Evolutionary conservation across 2,113 vertebrate genomes (phyloP).

Genomic region (Corydoras maculifer): DNA sequence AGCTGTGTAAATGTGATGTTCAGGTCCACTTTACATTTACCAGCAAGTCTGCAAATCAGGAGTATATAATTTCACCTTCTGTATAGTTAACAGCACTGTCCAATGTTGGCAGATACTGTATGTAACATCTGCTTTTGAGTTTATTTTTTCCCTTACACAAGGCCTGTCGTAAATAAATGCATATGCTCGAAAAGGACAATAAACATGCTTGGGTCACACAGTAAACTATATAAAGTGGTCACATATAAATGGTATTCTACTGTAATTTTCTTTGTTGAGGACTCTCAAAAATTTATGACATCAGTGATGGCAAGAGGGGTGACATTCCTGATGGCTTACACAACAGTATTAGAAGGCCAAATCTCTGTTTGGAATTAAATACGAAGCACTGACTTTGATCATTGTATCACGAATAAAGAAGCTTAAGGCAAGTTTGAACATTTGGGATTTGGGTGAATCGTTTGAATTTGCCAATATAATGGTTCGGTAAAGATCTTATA

Average conservation of each 20-base stretch:
- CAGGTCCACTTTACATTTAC: constrained; percentile 55
- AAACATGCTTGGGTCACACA: constrained; percentile 27
- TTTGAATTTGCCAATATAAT: constrained; percentile 34
- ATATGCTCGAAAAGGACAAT: constrained; percentile 37
- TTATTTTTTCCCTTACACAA: constrained; percentile 22
- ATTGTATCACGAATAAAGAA: constrained; percentile 19
- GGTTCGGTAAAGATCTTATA: constrained; percentile 20
- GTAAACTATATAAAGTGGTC: constrained; percentile 40
- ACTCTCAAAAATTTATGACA: constrained; percentile 43
- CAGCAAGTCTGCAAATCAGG: constrained; percentile 58
- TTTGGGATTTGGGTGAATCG: constrained; percentile 20
- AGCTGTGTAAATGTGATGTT: constrained; percentile 52
- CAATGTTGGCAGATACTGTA: constrained; percentile 57
- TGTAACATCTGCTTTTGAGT: constrained; percentile 64
- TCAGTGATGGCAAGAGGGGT: constrained; percentile 26
- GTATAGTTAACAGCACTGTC: constrained; percentile 56
- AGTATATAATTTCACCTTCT: constrained; percentile 63
- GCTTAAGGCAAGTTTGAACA: constrained; percentile 18
- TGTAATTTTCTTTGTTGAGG: constrained; percentile 36
- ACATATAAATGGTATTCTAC: constrained; percentile 44
- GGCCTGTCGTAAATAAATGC: constrained; percentile 38
- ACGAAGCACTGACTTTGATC: constrained; percentile 17
- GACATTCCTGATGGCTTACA: constrained; percentile 48
- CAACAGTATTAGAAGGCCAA: constrained; percentile 36
- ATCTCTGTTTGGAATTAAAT: constrained; percentile 41